phyloP scores from a whole-genome alignment of 2,113 vertebrate species.

The Hippoglossus stenolepis region DNA sequence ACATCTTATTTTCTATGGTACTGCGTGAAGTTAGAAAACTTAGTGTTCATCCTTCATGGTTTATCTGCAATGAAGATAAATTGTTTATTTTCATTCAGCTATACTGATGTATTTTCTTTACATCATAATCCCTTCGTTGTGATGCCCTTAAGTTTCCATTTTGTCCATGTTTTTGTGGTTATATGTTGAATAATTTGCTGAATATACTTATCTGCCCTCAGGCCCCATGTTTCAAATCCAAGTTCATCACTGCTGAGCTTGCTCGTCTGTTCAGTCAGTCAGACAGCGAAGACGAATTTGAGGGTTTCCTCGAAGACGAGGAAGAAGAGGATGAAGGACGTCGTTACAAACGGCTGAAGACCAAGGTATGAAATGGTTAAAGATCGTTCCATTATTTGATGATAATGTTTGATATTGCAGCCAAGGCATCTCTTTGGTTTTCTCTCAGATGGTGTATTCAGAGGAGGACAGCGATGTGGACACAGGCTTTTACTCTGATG shows the following conservation, averaged over 20 bases:
- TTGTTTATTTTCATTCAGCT: too few species aligned
- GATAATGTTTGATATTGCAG: background rate
- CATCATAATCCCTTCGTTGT: too few species aligned
- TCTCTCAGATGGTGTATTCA: slow-evolving; percentile 71
- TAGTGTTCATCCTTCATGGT: too few species aligned
- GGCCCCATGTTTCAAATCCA: slow-evolving; percentile 82
- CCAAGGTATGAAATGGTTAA: slow-evolving; percentile 55
- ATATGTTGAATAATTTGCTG: too few species aligned
- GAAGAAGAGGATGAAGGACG: slow-evolving; percentile 64
- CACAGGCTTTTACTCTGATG: slow-evolving; percentile 80
- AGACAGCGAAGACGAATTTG: slow-evolving; percentile 90
- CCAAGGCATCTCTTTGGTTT: background rate
- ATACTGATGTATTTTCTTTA: too few species aligned
- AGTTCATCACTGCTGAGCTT: slow-evolving; percentile 88
- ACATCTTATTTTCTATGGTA: too few species aligned
- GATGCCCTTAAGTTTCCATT: too few species aligned
- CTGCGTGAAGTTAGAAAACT: too few species aligned
- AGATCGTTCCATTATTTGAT: background rate
- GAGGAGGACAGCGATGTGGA: slow-evolving; percentile 77
- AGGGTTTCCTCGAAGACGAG: slow-evolving; percentile 85
- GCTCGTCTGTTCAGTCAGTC: slow-evolving; percentile 90
- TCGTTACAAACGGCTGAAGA: slow-evolving; percentile 56
- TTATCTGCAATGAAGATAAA: too few species aligned
- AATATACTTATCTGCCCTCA: slow-evolving; percentile 63
- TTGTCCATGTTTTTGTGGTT: too few species aligned